These are phyloP conservation scores for Pygoscelis adeliae DNA, from an alignment of 2,113 vertebrate genomes.

Conservation along the genomic window DNA sequence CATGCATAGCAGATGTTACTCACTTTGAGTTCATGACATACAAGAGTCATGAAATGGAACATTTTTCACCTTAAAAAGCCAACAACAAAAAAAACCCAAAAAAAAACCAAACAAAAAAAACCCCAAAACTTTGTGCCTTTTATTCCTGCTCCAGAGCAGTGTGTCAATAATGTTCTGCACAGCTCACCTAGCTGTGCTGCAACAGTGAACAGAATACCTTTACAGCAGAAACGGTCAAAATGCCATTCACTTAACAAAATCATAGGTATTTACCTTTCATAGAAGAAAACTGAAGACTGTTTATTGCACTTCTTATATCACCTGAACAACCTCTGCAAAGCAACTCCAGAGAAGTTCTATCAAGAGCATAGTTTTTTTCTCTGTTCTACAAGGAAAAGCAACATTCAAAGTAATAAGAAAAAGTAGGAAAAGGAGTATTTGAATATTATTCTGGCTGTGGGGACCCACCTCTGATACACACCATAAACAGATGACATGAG, in stretches of 20 bases:
- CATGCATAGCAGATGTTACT: background rate
- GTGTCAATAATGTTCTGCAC: background rate
- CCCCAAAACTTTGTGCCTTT: background rate
- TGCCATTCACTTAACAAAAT: background rate
- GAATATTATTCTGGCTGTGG: background rate
- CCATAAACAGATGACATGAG: background rate
- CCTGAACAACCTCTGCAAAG: slow-evolving; percentile 91
- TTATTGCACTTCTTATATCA: slow-evolving; percentile 94
- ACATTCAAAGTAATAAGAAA: background rate
- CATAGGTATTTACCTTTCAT: slow-evolving; percentile 74
- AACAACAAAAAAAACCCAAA: background rate
- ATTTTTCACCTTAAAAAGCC: background rate
- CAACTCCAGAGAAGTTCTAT: slow-evolving; percentile 80
- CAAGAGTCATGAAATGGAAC: background rate
- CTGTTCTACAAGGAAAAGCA: slow-evolving; percentile 76
- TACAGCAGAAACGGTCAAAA: background rate
- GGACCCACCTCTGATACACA: background rate
- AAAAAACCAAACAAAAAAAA: background rate
- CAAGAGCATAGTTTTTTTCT: slow-evolving; percentile 73
- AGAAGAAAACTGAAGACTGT: slow-evolving; percentile 92
- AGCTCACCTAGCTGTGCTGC: background rate
- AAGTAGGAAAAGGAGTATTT: background rate
- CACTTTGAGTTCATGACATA: background rate
- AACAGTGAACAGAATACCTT: background rate
- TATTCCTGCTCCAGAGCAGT: background rate